A percentile compares a stretch with the other conserved stretches of the same genome.
These are phyloP conservation scores for Stictocephala bisonia DNA, from an alignment of 2,888 invertebrate species.

Conservation along the genomic window DNA sequence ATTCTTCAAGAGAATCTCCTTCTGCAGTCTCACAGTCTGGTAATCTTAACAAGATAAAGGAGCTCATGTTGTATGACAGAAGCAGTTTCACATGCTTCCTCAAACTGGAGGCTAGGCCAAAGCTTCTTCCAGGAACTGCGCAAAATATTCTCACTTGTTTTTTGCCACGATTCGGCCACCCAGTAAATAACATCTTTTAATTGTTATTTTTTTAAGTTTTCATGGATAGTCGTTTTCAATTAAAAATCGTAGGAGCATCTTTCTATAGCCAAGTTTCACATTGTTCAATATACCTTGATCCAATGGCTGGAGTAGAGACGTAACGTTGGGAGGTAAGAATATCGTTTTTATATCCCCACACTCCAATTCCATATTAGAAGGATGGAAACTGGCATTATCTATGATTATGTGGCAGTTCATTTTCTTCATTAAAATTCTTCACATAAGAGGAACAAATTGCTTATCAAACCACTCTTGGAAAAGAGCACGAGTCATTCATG, in stretches of 20 bases:
- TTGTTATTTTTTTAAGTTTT: slow-evolving; percentile 37
- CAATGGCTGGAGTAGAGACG: slow-evolving; percentile 9
- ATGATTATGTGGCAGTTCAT: slow-evolving; percentile 49
- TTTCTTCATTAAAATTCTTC: slow-evolving; percentile 30
- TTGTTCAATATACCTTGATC: slow-evolving; percentile 5
- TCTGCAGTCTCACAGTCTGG: no score
- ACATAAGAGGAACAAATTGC: slow-evolving; percentile 55
- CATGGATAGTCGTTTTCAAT: background rate
- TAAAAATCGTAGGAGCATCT: background rate
- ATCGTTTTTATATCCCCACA: background rate
- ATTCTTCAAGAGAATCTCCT: no score
- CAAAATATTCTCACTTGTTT: background rate
- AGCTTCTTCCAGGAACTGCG: background rate
- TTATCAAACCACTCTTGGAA: slow-evolving; percentile 53
- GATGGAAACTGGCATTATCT: slow-evolving; percentile 55
- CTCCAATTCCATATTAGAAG: background rate
- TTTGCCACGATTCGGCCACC: background rate
- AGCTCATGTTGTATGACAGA: background rate
- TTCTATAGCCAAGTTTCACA: slow-evolving; percentile 1
- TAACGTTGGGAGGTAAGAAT: slow-evolving; percentile 9
- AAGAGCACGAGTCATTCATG: slow-evolving; percentile 54
- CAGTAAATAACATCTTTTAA: slow-evolving; percentile 43
- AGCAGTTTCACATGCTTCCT: no score
- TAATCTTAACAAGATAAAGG: background rate
- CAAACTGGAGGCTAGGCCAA: background rate